A percentile compares a stretch with the other conserved stretches of the same genome.
Evolutionary conservation across 2,113 vertebrate species (phyloP).

Genomic region (Malurus elegans): DNA sequence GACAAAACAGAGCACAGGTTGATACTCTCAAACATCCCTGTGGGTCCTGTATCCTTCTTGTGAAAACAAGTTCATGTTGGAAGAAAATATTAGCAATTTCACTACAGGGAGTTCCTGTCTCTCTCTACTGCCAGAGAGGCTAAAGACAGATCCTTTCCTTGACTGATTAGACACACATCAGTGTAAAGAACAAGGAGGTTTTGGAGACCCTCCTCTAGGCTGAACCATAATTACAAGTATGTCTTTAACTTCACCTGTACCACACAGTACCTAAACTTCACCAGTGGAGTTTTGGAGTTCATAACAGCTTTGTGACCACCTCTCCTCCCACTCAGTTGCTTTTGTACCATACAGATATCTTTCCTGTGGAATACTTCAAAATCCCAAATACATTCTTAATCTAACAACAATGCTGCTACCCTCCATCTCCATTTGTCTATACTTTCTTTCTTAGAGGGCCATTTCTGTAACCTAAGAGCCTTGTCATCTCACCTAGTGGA

Average conservation of each 20-base stretch:
- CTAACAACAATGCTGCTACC: neutral
- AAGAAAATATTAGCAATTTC: neutral
- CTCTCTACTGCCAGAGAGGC: neutral
- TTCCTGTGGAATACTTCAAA: neutral
- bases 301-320: neutral
- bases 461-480: neutral
- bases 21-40: neutral
- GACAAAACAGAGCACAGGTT: neutral
- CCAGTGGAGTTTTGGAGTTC: neutral
- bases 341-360: neutral
- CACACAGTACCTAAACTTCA: neutral
- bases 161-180: neutral
- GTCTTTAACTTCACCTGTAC: neutral
- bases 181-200: neutral
- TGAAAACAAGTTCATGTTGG: neutral
- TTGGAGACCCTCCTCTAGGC: fast-evolving
- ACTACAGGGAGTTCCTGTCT: neutral
- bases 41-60: neutral
- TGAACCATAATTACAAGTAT: neutral
- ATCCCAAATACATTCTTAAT: neutral
- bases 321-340: neutral
- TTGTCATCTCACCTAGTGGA: neutral
- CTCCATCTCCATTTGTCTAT: neutral
- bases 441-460: neutral
- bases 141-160: neutral